Conservation (phyloP, 2,797 vertebrate species). For the Eospalax fontanierii region DNA sequence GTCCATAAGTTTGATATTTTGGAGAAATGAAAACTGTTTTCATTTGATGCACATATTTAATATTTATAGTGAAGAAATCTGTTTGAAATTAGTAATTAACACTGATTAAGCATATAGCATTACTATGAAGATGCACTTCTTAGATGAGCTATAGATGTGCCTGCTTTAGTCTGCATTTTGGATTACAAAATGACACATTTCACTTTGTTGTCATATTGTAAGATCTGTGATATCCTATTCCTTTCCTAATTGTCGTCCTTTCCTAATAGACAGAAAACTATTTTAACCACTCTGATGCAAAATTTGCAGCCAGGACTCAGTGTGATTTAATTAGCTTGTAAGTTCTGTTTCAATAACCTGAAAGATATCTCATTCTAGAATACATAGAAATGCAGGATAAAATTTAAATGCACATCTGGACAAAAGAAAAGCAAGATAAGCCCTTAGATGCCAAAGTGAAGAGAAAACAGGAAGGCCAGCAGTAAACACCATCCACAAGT, state of each 20-base stretch:
- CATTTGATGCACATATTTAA: not conserved
- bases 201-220: not conserved
- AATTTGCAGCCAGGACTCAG: not conserved
- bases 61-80: not conserved
- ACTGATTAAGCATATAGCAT: not conserved
- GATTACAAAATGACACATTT: not conserved
- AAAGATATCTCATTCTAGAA: not conserved
- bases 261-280: not conserved
- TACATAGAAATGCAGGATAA: not conserved
- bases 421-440: not conserved
- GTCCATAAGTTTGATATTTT: not conserved
- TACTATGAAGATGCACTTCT: slow-evolving; percentile 2
- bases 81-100: slow-evolving; percentile 19
- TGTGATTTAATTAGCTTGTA: not conserved
- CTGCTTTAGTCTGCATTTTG: slow-evolving; percentile 11
- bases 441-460: not conserved
- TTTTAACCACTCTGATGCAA: not conserved
- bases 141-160: not conserved
- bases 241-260: not conserved
- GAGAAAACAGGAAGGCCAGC: not conserved
- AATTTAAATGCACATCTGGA: not conserved
- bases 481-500: too few species aligned
- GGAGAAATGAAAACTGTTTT: slow-evolving; percentile 15
- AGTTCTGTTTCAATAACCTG: not conserved
- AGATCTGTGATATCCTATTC: not conserved